Conservation (phyloP, 2,888 invertebrate species). For the Notodonta ziczac region DNA sequence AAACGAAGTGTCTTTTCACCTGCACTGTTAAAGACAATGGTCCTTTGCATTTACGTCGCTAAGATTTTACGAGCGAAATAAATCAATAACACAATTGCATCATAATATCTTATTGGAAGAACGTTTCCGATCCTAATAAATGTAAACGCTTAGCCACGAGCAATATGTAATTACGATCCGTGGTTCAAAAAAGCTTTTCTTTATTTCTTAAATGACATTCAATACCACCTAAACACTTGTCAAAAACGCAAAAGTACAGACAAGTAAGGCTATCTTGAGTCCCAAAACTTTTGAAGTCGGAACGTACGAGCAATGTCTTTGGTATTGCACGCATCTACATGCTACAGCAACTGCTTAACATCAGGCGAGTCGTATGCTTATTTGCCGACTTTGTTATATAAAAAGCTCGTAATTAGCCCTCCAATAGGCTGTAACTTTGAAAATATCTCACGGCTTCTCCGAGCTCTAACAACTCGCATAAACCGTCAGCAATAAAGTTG, state of each 20-base stretch:
- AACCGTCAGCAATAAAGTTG: not conserved
- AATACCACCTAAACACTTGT: too few relatives aligned
- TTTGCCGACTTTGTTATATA: too few relatives aligned
- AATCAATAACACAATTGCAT: constrained; percentile 27
- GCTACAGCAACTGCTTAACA: too few relatives aligned
- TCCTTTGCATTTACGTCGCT: constrained; percentile 25
- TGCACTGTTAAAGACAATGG: constrained; percentile 26
- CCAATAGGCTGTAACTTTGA: not conserved
- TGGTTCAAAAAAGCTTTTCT: too few relatives aligned
- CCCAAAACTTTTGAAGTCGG: too few relatives aligned
- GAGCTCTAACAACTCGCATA: not conserved
- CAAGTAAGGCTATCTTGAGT: too few relatives aligned
- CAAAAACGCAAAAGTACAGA: too few relatives aligned
- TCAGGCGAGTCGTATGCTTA: too few relatives aligned
- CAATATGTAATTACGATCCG: too few relatives aligned
- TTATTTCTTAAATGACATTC: too few relatives aligned
- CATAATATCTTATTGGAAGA: constrained; percentile 10
- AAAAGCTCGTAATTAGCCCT: not conserved
- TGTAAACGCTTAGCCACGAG: not conserved
- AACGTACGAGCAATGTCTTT: too few relatives aligned
- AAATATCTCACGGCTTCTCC: not conserved
- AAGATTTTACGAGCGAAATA: constrained; percentile 36
- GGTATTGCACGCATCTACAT: too few relatives aligned
- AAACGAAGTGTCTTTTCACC: constrained; percentile 6
- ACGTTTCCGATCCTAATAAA: not conserved